phyloP scores from a whole-genome alignment of 1,140 invertebrate genomes.

The Trypoxylus dichotomus region DNA sequence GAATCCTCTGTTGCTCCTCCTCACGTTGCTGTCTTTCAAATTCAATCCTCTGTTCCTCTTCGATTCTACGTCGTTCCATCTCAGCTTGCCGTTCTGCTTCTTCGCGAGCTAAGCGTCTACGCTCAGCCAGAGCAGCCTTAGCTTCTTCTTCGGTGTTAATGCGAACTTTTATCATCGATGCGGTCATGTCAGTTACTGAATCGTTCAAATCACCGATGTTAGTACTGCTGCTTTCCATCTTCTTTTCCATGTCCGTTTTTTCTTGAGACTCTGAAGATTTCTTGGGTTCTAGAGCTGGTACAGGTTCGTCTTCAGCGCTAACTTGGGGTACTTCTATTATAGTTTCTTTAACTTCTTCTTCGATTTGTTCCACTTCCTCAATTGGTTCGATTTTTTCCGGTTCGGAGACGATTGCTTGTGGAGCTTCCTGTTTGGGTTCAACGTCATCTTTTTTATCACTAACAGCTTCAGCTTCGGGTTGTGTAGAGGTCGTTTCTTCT shows the following conservation, averaged over 20 bases:
- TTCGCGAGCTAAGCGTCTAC: slow-evolving; percentile 78
- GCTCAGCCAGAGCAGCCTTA: slow-evolving; percentile 85
- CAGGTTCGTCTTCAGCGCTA: neutral
- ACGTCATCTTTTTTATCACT: neutral
- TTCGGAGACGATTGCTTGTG: neutral
- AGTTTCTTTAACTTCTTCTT: neutral
- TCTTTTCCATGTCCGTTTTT: neutral
- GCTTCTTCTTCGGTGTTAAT: slow-evolving; percentile 89
- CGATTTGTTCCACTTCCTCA: neutral
- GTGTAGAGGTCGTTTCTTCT: neutral
- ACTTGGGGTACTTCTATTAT: neutral
- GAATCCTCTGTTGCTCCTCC: slow-evolving; percentile 75
- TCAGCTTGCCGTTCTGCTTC: slow-evolving; percentile 85
- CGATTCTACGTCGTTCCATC: slow-evolving; percentile 72
- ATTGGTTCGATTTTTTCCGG: neutral
- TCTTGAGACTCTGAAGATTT: neutral
- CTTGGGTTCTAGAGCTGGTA: neutral
- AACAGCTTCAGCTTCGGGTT: neutral
- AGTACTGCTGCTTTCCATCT: neutral
- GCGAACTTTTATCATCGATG: slow-evolving; percentile 69
- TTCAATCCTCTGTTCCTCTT: slow-evolving; percentile 73
- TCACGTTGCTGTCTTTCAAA: slow-evolving; percentile 75
- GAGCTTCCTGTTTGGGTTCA: neutral
- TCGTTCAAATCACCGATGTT: slow-evolving; percentile 8
- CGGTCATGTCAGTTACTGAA: slow-evolving; percentile 50